Evolutionary conservation across 2,797 vertebrate species (phyloP), one percentile per base, ranked within the genome.

Genomic region (Xiphophorus birchmanni): DNA sequence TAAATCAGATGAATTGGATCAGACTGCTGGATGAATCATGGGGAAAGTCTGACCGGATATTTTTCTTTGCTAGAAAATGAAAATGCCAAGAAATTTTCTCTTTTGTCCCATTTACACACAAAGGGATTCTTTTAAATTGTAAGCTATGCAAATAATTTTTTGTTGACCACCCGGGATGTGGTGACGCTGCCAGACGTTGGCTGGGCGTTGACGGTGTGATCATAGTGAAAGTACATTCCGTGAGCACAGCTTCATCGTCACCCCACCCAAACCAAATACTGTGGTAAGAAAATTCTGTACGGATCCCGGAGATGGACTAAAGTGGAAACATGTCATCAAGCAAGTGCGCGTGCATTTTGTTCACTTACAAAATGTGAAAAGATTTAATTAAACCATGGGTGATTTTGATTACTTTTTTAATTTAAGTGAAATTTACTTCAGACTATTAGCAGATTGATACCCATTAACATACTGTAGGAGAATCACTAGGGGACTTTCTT

Each of bases 251-350:
- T 82, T 78, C 83, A 86, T 88, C 79, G 80, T 78, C 76, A n/a
- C 90, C 83, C 89, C 87, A 86, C 86, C 87, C 87, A 84, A 84
- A 82, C 74, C 79, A 84, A 85, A 65, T 50, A 80, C 77, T n/a
- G 48, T 32, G 88, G 58, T 52, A 12, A 79, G 42, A 85, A 45
- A 63, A 78, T 56, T 67, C 15, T 54, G 52, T 13, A 12, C 48
- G 42, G 60, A 13, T 73, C 54, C 50, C 37, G 44, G 75, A 81
- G 79, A 77, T 0, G 1, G 76, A 80, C n/a, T 26, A 9, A 80
- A 21, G 0, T 35, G 21, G 76, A 82, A 80, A 75, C 84, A 77
- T 78, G 17, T 69, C 18, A 69, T 42, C 65, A 75, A 50, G 79
- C 40, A 77, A 84, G 84, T 21, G 63, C 83, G 45, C 67, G 35